Percentiles rank a stretch among this genome's conserved stretches.
These are phyloP conservation scores for Papilio protenor DNA, from an alignment of 2,888 invertebrate genomes.

Conservation along the genomic window DNA sequence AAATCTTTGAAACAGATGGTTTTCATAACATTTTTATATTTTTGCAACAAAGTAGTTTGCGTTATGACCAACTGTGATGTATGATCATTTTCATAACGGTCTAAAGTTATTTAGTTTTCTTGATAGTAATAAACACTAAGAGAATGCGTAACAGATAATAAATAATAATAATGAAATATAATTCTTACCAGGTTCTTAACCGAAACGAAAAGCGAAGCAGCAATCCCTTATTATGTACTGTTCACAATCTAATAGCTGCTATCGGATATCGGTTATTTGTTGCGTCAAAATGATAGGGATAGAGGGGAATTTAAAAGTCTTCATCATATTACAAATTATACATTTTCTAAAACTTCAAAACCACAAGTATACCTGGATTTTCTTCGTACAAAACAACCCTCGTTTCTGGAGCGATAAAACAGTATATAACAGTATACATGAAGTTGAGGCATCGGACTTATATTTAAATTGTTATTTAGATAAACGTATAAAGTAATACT, in stretches of 20 bases:
- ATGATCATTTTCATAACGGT: background rate
- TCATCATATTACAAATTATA: too few species aligned
- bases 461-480: background rate
- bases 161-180: too few species aligned
- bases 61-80: background rate
- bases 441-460: background rate
- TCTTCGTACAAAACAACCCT: background rate
- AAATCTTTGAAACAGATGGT: constrained; percentile 21
- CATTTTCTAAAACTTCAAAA: background rate
- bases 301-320: too few species aligned
- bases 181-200: too few species aligned
- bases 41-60: background rate
- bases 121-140: too few species aligned
- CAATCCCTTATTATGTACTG: too few species aligned
- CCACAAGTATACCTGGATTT: background rate
- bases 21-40: constrained; percentile 29
- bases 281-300: too few species aligned
- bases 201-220: too few species aligned
- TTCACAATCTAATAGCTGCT: too few species aligned
- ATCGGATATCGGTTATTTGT: too few species aligned
- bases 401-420: background rate
- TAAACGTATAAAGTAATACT: background rate
- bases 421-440: background rate
- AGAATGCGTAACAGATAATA: too few species aligned
- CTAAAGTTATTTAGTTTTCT: too few species aligned